A percentile compares a stretch with the other conserved stretches of the same genome.
phyloP scores from a whole-genome alignment of 2,888 invertebrate species.

The Hirtodrosophila trivittata region DNA sequence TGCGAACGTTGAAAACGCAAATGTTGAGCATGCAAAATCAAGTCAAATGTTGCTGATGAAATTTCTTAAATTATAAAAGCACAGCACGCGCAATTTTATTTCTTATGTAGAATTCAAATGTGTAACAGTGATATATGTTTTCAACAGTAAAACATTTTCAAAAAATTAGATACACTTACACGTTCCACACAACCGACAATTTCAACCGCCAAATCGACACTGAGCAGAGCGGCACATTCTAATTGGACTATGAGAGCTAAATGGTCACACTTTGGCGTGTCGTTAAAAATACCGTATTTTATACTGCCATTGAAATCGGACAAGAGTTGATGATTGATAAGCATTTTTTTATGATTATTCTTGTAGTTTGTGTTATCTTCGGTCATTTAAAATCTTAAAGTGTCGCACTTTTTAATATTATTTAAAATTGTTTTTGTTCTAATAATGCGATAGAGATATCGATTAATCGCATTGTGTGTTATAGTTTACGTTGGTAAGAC shows the following conservation, averaged over 20 bases:
- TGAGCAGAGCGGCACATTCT: slow-evolving; percentile 53
- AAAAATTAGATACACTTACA: slow-evolving; percentile 23
- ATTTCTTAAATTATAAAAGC: slow-evolving; percentile 45
- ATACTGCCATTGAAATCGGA: background rate
- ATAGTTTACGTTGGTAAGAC: no score
- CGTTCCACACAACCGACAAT: slow-evolving; percentile 44
- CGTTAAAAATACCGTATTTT: slow-evolving; percentile 4
- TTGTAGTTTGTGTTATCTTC: no score
- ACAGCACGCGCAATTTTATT: slow-evolving; percentile 55
- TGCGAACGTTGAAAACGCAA: slow-evolving; percentile 25
- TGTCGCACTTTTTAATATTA: no score
- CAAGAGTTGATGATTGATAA: no score
- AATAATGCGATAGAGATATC: no score
- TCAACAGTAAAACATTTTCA: no score
- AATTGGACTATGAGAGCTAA: slow-evolving; percentile 25
- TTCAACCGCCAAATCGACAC: slow-evolving; percentile 58
- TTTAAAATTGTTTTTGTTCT: no score
- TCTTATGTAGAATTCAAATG: slow-evolving; percentile 37
- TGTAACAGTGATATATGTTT: slow-evolving; percentile 39
- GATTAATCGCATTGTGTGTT: no score
- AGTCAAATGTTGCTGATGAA: slow-evolving; percentile 18
- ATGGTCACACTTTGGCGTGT: slow-evolving; percentile 44
- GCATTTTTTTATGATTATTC: no score
- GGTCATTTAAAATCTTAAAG: no score
- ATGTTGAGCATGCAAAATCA: slow-evolving; percentile 60